Evolutionary conservation across 2,113 vertebrate genomes (phyloP).

Genomic region (Dinomys branickii): DNA sequence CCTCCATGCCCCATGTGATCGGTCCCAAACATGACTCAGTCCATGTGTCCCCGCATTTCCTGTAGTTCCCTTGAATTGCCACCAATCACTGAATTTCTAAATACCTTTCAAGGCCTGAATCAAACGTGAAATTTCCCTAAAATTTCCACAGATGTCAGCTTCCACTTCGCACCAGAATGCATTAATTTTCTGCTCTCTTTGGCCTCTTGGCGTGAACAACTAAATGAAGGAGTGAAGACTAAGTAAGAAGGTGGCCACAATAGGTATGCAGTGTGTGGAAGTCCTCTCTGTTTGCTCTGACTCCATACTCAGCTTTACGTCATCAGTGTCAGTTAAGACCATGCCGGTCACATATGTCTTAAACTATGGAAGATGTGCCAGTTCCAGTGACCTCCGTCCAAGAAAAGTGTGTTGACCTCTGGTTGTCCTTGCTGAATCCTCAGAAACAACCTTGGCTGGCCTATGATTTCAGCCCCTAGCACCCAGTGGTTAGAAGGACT

Average conservation of each 20-base stretch:
- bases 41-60: rapidly evolving
- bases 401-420: background rate
- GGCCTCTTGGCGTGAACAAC: rapidly evolving
- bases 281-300: background rate
- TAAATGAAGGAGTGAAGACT: background rate
- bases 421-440: background rate
- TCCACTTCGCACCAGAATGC: no score
- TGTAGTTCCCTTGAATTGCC: no score
- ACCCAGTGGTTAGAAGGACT: rapidly evolving
- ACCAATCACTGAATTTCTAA: background rate
- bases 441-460: rapidly evolving
- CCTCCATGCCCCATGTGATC: rapidly evolving
- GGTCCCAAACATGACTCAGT: rapidly evolving
- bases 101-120: background rate
- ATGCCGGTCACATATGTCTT: background rate
- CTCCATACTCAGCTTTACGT: background rate
- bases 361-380: background rate
- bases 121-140: background rate
- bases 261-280: rapidly evolving
- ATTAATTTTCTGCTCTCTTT: background rate
- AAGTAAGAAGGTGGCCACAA: rapidly evolving
- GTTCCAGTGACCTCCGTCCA: background rate
- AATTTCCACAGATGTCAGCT: background rate
- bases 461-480: background rate
- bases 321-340: background rate